Evolutionary conservation across 2,113 vertebrate genomes (phyloP).

Genomic region (Tragelaphus imberbis): DNA sequence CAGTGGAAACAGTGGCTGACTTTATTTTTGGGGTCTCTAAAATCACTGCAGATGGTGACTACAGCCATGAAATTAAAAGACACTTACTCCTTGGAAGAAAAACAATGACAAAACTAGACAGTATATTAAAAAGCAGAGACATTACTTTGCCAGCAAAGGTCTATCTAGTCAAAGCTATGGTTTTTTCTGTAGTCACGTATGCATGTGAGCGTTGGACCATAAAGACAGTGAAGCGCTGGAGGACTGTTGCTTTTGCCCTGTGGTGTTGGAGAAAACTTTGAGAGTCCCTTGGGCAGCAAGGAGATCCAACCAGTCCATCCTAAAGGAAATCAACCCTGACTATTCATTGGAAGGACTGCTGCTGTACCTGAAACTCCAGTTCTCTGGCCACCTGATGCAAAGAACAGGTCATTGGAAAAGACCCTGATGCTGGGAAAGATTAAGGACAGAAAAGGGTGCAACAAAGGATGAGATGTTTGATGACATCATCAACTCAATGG

Average conservation of each 20-base stretch:
- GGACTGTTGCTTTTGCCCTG: neutral
- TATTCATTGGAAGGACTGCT: neutral
- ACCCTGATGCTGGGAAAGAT: neutral
- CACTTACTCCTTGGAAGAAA: neutral
- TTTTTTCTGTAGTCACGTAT: neutral
- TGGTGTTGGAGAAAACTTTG: neutral
- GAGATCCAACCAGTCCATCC: neutral
- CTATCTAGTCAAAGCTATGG: neutral
- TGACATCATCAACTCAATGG: neutral
- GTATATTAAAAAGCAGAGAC: neutral
- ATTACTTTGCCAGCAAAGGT: neutral
- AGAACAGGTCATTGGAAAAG: neutral
- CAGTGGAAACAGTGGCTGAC: neutral
- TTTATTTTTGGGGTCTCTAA: fast-evolving
- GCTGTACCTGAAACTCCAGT: neutral
- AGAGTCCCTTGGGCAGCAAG: neutral
- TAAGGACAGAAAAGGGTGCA: neutral
- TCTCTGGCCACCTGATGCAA: neutral
- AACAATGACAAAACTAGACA: neutral
- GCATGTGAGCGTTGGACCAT: fast-evolving
- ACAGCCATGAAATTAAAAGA: neutral
- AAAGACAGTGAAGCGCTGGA: neutral
- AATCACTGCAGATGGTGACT: neutral
- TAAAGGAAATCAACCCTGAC: neutral
- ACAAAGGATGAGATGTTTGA: neutral